phyloP scores from a whole-genome alignment of 2,113 vertebrate genomes.

The Macquaria ambigua region DNA sequence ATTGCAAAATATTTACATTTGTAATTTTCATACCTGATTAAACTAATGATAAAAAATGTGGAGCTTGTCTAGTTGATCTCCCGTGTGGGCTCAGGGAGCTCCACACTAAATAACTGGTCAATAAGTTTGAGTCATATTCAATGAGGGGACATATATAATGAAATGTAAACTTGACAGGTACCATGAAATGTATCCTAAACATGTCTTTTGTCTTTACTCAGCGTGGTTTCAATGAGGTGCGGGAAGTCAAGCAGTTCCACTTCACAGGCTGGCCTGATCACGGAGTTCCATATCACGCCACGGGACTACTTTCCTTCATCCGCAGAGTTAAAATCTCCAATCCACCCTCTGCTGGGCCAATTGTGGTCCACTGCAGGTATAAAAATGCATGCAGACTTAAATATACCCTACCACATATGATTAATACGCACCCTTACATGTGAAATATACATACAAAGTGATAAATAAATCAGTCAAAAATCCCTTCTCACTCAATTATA shows the following conservation, averaged over 20 bases:
- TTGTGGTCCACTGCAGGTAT: constrained; percentile 99
- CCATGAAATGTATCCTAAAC: not conserved
- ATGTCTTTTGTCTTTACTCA: constrained; percentile 68
- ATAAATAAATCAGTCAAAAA: not conserved
- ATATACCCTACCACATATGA: not conserved
- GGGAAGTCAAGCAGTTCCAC: constrained; percentile 99
- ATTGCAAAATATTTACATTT: not conserved
- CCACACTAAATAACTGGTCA: not conserved
- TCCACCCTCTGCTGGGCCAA: constrained; percentile 96
- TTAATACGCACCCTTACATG: not conserved
- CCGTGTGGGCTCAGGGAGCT: not conserved
- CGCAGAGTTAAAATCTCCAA: constrained; percentile 97
- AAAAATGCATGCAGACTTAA: not conserved
- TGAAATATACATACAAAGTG: not conserved
- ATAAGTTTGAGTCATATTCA: not conserved
- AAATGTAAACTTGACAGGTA: not conserved
- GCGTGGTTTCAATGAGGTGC: constrained; percentile 97
- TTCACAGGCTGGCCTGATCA: constrained; percentile 99
- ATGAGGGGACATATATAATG: not conserved
- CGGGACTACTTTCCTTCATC: constrained; percentile 97
- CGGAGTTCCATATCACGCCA: constrained; percentile 97
- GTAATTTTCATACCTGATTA: not conserved
- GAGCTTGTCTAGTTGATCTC: not conserved
- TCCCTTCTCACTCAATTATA: not conserved
- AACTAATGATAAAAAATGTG: not conserved